Evolutionary conservation across 2,888 invertebrate genomes (phyloP).

Genomic region (Sturmia bella): DNA sequence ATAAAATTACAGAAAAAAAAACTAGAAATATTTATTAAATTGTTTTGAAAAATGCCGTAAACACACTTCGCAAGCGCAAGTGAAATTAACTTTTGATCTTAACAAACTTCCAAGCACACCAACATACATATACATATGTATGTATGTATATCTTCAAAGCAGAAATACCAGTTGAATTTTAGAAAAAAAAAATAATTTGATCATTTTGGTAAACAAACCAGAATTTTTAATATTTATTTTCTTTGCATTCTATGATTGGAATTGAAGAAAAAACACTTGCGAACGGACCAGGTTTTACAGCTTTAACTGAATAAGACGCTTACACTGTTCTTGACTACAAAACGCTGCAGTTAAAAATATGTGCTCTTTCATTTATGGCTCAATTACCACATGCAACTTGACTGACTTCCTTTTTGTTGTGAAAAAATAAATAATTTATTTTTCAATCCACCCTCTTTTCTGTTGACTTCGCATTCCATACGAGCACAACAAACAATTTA

Average conservation of each 20-base stretch:
- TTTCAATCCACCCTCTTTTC: slow-evolving; percentile 28
- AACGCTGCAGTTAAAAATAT: neutral
- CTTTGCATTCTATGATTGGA: neutral
- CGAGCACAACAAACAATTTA: too few relatives aligned
- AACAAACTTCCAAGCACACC: neutral
- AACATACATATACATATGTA: neutral
- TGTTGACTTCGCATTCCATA: neutral
- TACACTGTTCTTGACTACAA: neutral
- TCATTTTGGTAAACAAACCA: slow-evolving; percentile 24
- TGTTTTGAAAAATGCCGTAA: slow-evolving; percentile 9
- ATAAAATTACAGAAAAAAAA: neutral
- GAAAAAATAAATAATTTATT: neutral
- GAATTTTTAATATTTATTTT: slow-evolving; percentile 24
- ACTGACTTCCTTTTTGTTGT: neutral
- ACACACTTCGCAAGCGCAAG: slow-evolving; percentile 44
- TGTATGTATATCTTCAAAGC: neutral
- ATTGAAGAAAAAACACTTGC: neutral
- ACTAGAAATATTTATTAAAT: slow-evolving; percentile 5
- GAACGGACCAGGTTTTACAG: neutral
- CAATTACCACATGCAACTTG: neutral
- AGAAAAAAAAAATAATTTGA: slow-evolving; percentile 33
- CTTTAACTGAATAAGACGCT: slow-evolving; percentile 5
- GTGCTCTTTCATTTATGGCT: neutral
- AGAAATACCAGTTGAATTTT: slow-evolving; percentile 45
- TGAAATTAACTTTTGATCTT: slow-evolving; percentile 54